Percentiles rank a stretch among this genome's conserved stretches.
phyloP scores from a whole-genome alignment of 2,888 invertebrate genomes.

The Psococerastis gibbosa region DNA sequence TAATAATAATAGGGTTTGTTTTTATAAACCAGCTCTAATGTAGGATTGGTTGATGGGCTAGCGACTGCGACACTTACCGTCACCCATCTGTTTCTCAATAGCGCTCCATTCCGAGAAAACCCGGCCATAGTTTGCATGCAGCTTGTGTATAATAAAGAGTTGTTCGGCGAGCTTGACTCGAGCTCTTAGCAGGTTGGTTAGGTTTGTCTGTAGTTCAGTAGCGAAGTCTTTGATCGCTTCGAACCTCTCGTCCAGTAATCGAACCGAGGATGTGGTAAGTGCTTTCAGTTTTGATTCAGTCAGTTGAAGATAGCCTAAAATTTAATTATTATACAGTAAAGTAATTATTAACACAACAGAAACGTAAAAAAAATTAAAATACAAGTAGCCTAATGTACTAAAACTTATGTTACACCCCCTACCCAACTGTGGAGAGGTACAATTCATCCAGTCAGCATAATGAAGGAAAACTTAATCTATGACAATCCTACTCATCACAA shows the following conservation, averaged over 20 bases:
- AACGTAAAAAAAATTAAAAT: no score
- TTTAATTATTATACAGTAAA: no score
- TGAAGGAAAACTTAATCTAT: no score
- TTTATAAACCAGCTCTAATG: slow-evolving; percentile 27
- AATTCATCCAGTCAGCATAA: no score
- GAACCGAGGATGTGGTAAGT: slow-evolving; percentile 44
- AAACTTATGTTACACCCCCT: no score
- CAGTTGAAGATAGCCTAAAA: slow-evolving; percentile 45
- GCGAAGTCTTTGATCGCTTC: slow-evolving; percentile 58
- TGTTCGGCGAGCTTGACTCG: slow-evolving; percentile 51
- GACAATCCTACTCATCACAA: no score
- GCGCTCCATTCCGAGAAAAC: slow-evolving; percentile 75
- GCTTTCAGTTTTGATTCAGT: slow-evolving; percentile 65
- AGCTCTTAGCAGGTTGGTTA: slow-evolving; percentile 26
- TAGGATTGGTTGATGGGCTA: no score
- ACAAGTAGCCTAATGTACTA: no score
- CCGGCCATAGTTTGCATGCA: slow-evolving; percentile 63
- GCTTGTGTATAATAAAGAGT: slow-evolving; percentile 54
- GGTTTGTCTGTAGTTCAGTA: slow-evolving; percentile 37
- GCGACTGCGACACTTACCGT: slow-evolving; percentile 36
- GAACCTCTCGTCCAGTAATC: slow-evolving; percentile 53
- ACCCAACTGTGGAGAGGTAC: no score
- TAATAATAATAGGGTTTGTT: slow-evolving; percentile 2
- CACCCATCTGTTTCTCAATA: slow-evolving; percentile 63
- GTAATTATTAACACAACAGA: no score